These are phyloP conservation scores for Napeogenes sylphis DNA, from an alignment of 2,888 invertebrate genomes.

Conservation along the genomic window DNA sequence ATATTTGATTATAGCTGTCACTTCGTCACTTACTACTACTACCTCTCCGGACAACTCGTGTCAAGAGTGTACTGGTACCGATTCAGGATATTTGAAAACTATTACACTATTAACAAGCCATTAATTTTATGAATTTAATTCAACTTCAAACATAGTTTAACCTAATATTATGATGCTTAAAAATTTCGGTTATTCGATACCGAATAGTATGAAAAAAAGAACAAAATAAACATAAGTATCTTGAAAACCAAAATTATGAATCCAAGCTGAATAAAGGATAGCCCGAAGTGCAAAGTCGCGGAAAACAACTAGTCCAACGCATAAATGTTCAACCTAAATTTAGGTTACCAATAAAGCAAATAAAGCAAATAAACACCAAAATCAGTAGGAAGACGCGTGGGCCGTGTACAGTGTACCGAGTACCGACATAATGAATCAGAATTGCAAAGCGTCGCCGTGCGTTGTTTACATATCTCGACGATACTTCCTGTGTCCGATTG, in stretches of 20 bases:
- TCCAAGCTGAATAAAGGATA: too few species aligned
- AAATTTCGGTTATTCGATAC: too few species aligned
- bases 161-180: too few species aligned
- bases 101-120: too few species aligned
- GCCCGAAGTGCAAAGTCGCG: too few species aligned
- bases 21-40: constrained; percentile 30
- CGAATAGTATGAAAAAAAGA: too few species aligned
- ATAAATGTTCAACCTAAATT: neutral
- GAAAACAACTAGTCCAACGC: too few species aligned
- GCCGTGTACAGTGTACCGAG: constrained; percentile 17
- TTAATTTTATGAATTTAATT: too few species aligned
- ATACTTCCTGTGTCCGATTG: constrained; percentile 39
- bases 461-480: constrained; percentile 40
- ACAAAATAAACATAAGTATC: too few species aligned
- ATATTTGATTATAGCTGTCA: constrained; percentile 35
- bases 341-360: constrained; percentile 9
- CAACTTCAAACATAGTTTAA: too few species aligned
- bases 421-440: constrained; percentile 45
- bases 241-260: too few species aligned
- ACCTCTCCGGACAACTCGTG: constrained; percentile 12
- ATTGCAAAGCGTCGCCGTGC: constrained; percentile 55
- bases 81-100: neutral
- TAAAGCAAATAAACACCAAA: constrained; percentile 21
- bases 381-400: constrained; percentile 34
- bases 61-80: neutral